Conservation (phyloP, 2,888 invertebrate genomes). For the Ommatoiulus sabulosus region DNA sequence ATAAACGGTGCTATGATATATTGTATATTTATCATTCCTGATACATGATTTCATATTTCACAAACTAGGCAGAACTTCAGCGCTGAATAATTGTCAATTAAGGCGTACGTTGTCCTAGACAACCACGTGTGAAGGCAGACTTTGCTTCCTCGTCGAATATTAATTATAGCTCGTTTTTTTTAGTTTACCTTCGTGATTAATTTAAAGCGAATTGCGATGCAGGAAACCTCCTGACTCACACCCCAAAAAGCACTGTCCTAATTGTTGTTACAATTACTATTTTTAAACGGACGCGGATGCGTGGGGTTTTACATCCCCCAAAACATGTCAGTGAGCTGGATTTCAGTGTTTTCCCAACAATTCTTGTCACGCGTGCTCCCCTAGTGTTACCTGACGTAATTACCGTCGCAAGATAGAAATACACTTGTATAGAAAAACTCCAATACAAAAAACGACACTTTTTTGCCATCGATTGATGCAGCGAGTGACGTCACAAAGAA, state of each 20-base stretch:
- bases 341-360: neutral
- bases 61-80: no score
- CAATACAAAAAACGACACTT: no score
- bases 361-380: neutral
- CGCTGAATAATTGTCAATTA: no score
- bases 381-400: neutral
- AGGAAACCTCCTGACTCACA: neutral
- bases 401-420: neutral
- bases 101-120: no score
- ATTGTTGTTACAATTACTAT: conserved; percentile 31
- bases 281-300: neutral
- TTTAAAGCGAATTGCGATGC: neutral
- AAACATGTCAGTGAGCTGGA: neutral
- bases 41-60: no score
- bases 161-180: neutral
- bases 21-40: no score
- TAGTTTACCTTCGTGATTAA: neutral
- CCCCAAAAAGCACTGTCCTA: neutral
- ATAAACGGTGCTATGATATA: no score
- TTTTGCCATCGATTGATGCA: neutral
- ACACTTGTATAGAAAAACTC: neutral
- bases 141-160: neutral
- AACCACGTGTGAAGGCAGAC: no score
- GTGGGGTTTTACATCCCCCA: conserved; percentile 10
- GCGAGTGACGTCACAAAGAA: no score